Base-by-base conservation (phyloP, 2,113 vertebrate genomes). In the Apaloderma vittatum region DNA sequence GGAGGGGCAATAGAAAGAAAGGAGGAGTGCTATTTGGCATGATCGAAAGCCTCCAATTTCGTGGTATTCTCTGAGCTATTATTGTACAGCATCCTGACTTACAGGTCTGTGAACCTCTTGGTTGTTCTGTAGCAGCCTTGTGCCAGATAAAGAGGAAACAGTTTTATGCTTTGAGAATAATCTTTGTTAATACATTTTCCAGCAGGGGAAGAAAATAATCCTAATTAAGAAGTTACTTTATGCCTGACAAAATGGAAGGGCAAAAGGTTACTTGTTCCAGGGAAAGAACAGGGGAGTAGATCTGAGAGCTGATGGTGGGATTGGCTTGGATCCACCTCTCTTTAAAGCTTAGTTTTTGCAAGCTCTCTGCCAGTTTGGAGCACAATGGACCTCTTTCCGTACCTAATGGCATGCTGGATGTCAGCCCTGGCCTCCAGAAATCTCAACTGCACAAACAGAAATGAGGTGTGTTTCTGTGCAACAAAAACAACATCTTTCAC, bases 401-500 rank as follows among this genome's bases (percentile, higher is more conserved):
- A 94, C 82, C 92, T 97, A 93, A 97, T 92, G 89, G 80, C 85
- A 36, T 92, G 75, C 95, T 98, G 96, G 95, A 94, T 96, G 96
- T 94, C 82, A 97, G 97, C 97, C 97, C 93, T 95, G 82, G 51
- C 92, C 87, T 97, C 89, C 68, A 97, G 95, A 95, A 97, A 97
- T 79, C 75, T 94, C 82, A 61, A 43, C 77, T 89, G 57, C 80
- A 78, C 54, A 84, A 72, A 81, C 43, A 78, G 81, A 97, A 95
- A 86, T 78, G 65, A 86, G 78, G 96, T 92, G 92, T 97, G 86
- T 91, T 97, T 95, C 74, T 80, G 82, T 93, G 90, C 95, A 94
- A 77, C 74, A 59, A 90, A 95, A 95, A 12, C 61, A 91, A 24
- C 48, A 23, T 77, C 71, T 61, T 96, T 96, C 88, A 86, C 94